Base-by-base conservation (phyloP, 2,888 invertebrate species). In the Morpho deidamia region DNA sequence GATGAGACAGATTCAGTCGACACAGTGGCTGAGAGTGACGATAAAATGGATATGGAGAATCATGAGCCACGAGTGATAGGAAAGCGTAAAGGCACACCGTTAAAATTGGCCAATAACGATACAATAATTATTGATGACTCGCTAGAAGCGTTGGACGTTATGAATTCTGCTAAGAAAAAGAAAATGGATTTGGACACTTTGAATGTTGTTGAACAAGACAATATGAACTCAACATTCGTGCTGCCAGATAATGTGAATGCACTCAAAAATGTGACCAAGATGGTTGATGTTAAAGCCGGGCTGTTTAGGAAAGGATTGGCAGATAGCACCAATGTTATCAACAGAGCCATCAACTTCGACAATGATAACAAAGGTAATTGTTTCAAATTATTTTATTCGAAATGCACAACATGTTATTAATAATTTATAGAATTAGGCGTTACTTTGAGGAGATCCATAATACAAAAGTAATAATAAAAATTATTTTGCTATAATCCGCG, bases 191-290 rank as follows among this genome's bases (percentile, higher is more conserved):
- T 81, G 0, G 82, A 85, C 57, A 85, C 85, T 55, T 74, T 63
- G 55, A 70, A 64, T 0, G 49, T 61, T 1, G 72, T 89, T 3
- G 80, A 88, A 44, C 72, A 82, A 0, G 78, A 78, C 1, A 75
- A 85, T 55, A 69, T 90, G 68, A 89, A 90, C 60, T 89, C 88
- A 0, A 90, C 90, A 0, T 88, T 90, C 57, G 87, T 90, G 8
- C 62, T 90, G 56, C 76, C 79, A 4, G 83, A 76, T 0, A 87
- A 85, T 38, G 63, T 78, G 59, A 79, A 83, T 9, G 63, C 63
- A 0, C 45, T 70, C 53, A 77, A 74, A 56, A 78, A 75, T 34
- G 56, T 71, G 2, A 73, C 77, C n/a, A 53, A 62, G 0, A 81
- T 76, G 37, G 32, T 14, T 32, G 61, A 57, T 57, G 73, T 62